These are phyloP conservation scores for Bradypus variegatus DNA, from an alignment of 2,797 vertebrate genomes.

Conservation along the genomic window DNA sequence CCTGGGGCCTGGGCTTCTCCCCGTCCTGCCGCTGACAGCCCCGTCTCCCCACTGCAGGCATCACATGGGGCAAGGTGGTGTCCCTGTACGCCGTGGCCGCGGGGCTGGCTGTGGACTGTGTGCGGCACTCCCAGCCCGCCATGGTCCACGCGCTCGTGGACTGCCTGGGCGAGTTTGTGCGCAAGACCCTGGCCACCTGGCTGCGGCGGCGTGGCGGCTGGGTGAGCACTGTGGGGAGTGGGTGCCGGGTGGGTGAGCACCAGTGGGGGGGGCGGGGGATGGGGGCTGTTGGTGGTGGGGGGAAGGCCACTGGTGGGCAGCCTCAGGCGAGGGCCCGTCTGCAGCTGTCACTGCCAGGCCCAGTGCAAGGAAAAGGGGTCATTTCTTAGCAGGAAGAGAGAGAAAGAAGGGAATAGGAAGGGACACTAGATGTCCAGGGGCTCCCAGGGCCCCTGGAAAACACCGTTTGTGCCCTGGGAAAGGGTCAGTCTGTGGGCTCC, in stretches of 20 bases:
- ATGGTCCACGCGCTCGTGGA: constrained; percentile 94
- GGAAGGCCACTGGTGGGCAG: too few relatives aligned
- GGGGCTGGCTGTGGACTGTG: constrained; percentile 91
- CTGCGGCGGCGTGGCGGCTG: constrained; percentile 91
- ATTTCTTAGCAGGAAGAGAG: too few relatives aligned
- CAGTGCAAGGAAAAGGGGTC: too few relatives aligned
- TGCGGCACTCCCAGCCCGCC: constrained; percentile 88
- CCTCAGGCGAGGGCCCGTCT: too few relatives aligned
- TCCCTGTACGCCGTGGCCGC: constrained; percentile 94
- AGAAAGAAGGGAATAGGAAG: too few relatives aligned
- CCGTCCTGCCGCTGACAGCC: background rate
- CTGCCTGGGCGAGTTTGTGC: constrained; percentile 95
- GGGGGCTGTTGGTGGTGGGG: too few relatives aligned
- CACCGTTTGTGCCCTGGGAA: too few relatives aligned
- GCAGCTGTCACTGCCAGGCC: too few relatives aligned
- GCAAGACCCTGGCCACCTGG: constrained; percentile 90
- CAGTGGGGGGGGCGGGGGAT: background rate
- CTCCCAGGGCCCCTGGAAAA: too few relatives aligned
- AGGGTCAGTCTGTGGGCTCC: too few relatives aligned
- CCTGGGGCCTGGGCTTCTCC: background rate
- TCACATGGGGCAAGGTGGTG: constrained; percentile 98
- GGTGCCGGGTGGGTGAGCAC: background rate
- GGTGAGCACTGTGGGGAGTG: constrained; percentile 77
- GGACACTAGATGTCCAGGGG: too few relatives aligned
- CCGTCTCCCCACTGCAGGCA: constrained; percentile 73